Percentiles rank a stretch among this genome's conserved stretches.
Evolutionary conservation across 2,888 invertebrate species (phyloP).

Genomic region (Parnassius apollo): DNA sequence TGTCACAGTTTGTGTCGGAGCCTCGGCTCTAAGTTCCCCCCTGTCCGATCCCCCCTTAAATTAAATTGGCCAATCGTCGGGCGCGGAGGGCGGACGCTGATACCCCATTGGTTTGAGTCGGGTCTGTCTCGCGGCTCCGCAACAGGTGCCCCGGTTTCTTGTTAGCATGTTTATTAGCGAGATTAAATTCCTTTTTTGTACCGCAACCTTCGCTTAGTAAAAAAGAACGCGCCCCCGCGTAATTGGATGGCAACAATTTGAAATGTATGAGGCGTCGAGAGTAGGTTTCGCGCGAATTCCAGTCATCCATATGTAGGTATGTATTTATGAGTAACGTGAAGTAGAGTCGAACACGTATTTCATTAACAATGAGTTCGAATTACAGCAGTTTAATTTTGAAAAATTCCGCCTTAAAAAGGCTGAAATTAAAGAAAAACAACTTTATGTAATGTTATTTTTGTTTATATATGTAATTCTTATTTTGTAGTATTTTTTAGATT

Average conservation of each 20-base stretch:
- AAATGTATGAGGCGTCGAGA: slow-evolving; percentile 31
- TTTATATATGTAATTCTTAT: no score
- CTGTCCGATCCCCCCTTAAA: slow-evolving; percentile 47
- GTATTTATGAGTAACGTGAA: neutral
- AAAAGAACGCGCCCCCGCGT: slow-evolving; percentile 53
- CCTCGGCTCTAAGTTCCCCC: slow-evolving; percentile 50
- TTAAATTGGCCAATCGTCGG: slow-evolving; percentile 56
- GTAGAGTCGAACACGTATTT: slow-evolving; percentile 1
- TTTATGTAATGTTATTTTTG: no score
- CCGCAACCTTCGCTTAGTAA: slow-evolving; percentile 58
- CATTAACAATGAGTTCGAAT: neutral
- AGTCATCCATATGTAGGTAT: neutral
- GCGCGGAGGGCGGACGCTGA: slow-evolving; percentile 73
- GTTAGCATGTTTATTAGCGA: slow-evolving; percentile 79
- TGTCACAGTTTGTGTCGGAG: slow-evolving; percentile 67
- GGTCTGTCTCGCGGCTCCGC: slow-evolving; percentile 72
- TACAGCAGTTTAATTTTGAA: no score
- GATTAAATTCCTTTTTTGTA: slow-evolving; percentile 76
- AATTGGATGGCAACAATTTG: slow-evolving; percentile 60
- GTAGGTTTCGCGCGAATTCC: slow-evolving; percentile 26
- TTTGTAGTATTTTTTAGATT: no score
- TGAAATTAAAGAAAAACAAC: no score
- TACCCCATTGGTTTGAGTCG: slow-evolving; percentile 61
- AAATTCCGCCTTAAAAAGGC: no score
- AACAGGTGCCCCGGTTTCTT: slow-evolving; percentile 80